phyloP scores from a whole-genome alignment of 2,113 vertebrate species.

The Calyptommatus sinebrachiatus region DNA sequence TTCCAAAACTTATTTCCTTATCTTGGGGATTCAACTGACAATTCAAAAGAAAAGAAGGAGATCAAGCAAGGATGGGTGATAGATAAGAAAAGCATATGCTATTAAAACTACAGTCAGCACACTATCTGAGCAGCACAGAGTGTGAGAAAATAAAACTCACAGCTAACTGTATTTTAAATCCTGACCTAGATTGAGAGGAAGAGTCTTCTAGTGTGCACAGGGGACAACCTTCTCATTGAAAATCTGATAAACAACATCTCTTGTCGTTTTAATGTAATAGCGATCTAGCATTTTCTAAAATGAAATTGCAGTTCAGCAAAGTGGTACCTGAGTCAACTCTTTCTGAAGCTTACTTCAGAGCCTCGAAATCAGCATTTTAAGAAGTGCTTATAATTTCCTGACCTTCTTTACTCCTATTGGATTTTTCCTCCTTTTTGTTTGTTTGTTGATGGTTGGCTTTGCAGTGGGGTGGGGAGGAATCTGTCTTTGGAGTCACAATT shows the following conservation, averaged over 20 bases:
- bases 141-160: constrained; percentile 57
- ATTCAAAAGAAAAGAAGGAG: constrained; percentile 37
- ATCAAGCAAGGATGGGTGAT: constrained; percentile 20
- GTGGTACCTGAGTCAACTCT: constrained; percentile 48
- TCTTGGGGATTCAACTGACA: constrained; percentile 50
- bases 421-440: not conserved
- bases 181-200: constrained; percentile 57
- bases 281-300: constrained; percentile 55
- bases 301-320: constrained; percentile 57
- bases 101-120: constrained; percentile 48
- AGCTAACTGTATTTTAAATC: constrained; percentile 62
- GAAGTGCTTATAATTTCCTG: constrained; percentile 25
- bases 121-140: constrained; percentile 51
- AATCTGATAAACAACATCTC: constrained; percentile 56
- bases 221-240: constrained; percentile 52
- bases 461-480: no score
- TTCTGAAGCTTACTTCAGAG: constrained; percentile 31
- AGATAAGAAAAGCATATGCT: constrained; percentile 51
- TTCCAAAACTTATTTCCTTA: constrained; percentile 50
- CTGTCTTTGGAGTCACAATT: not conserved
- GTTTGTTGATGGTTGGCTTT: not conserved
- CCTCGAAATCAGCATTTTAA: not conserved
- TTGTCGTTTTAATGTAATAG: constrained; percentile 61
- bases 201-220: constrained; percentile 52
- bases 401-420: not conserved